Evolutionary conservation across 2,113 vertebrate species (phyloP).

Genomic region (Probosciger aterrimus): DNA sequence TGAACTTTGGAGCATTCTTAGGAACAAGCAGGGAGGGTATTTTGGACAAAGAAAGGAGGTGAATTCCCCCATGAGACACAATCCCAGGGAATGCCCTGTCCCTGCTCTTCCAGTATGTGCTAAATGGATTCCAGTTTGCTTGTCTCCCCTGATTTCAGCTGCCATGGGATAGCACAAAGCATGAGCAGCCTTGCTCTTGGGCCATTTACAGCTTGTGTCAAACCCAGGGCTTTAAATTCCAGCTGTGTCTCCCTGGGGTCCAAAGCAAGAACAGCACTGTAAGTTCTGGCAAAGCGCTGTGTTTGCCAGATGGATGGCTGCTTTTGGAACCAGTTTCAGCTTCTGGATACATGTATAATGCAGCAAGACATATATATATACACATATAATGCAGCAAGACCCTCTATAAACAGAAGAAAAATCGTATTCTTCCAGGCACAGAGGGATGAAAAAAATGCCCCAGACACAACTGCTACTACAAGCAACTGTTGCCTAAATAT

Average conservation of each 20-base stretch:
- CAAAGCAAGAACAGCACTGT: neutral
- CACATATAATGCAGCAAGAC: neutral
- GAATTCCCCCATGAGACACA: neutral
- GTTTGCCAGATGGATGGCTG: conserved; percentile 18
- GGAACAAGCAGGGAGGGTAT: neutral
- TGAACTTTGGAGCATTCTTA: neutral
- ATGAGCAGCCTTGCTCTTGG: neutral
- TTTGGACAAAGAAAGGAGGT: neutral
- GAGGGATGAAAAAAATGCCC: neutral
- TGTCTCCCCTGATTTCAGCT: neutral
- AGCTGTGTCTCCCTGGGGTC: neutral
- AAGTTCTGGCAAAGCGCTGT: neutral
- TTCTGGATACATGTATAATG: conserved; percentile 16
- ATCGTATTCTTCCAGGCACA: neutral
- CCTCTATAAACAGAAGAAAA: neutral
- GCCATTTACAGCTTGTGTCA: neutral
- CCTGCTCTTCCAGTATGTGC: neutral
- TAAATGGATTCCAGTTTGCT: neutral
- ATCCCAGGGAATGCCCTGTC: neutral
- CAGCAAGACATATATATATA: neutral
- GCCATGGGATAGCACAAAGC: neutral
- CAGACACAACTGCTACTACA: neutral
- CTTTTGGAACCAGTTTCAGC: conserved; percentile 21
- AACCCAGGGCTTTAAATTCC: neutral
- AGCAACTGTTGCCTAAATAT: neutral